A percentile compares a stretch with the other conserved stretches of the same genome.
Evolutionary conservation across 2,113 vertebrate genomes (phyloP).

Genomic region (Oreochromis aureus): DNA sequence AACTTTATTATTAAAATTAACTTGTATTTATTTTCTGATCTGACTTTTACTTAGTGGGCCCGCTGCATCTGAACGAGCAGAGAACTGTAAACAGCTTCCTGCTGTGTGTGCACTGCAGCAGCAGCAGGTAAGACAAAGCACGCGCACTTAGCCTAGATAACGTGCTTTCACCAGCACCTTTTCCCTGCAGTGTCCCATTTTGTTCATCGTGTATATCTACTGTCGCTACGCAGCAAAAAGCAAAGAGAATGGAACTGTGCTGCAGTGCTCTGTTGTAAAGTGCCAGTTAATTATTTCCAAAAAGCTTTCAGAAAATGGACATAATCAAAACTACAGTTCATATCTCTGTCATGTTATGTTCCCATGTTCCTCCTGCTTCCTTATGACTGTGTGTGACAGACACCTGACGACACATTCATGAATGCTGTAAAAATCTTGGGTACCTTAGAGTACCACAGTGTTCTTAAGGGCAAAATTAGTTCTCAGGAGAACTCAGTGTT

Average conservation of each 20-base stretch:
- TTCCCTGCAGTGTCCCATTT: slow-evolving; percentile 57
- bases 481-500: neutral
- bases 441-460: neutral
- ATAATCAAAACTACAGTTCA: neutral
- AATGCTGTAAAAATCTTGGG: neutral
- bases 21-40: neutral
- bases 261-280: neutral
- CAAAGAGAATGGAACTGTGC: neutral
- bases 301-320: neutral
- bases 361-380: rapidly evolving
- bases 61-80: neutral
- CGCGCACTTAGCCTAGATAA: slow-evolving; percentile 27
- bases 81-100: neutral
- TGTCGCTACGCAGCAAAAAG: neutral
- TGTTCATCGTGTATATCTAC: neutral
- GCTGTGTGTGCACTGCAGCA: neutral
- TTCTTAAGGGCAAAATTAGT: neutral
- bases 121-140: slow-evolving; percentile 15
- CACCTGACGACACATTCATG: neutral
- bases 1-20: neutral
- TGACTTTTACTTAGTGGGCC: neutral
- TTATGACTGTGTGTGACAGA: neutral
- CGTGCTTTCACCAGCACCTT: neutral
- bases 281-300: neutral
- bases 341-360: neutral